Evolutionary conservation across 2,113 vertebrate species (phyloP).

Genomic region (Theristicus caerulescens): DNA sequence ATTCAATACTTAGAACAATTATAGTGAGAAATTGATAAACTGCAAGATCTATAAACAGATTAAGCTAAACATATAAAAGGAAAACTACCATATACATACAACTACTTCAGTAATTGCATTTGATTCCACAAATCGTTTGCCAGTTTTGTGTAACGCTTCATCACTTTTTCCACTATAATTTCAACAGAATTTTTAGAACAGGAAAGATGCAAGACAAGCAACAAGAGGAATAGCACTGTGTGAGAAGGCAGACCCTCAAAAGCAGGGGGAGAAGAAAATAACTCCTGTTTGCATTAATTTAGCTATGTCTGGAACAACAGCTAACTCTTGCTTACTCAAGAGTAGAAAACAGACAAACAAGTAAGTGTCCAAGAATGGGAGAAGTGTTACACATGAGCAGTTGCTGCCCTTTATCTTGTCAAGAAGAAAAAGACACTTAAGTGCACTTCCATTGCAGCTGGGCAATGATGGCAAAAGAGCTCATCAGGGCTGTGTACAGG

Average conservation of each 20-base stretch:
- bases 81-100: background rate
- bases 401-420: background rate
- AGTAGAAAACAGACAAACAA: background rate
- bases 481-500: background rate
- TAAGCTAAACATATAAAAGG: background rate
- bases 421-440: background rate
- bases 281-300: background rate
- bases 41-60: background rate
- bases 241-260: background rate
- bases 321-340: background rate
- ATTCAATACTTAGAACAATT: background rate
- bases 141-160: background rate
- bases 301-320: background rate
- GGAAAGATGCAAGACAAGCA: background rate
- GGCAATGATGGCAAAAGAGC: background rate
- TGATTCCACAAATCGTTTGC: background rate
- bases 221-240: accelerated
- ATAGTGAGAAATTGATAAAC: background rate
- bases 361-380: background rate
- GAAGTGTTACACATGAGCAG: background rate
- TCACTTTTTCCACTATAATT: background rate
- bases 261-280: background rate
- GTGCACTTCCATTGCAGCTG: background rate
- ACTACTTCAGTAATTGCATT: background rate
- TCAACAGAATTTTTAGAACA: background rate